Evolutionary conservation across 1,140 invertebrate genomes (phyloP).

Genomic region (Steinernema khuongi): DNA sequence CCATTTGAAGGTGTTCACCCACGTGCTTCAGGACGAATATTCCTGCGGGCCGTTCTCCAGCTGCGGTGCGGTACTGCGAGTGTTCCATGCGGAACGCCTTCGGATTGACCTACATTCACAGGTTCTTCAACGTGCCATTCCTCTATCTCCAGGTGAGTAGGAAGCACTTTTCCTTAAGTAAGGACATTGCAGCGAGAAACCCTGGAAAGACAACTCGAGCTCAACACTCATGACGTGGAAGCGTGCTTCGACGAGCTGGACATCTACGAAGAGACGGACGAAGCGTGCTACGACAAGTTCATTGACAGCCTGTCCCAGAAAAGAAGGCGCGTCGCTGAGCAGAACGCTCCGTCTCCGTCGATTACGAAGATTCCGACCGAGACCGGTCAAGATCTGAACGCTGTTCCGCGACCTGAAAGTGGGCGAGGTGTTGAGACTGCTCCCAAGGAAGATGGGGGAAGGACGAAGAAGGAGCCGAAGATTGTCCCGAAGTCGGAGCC

Average conservation of each 20-base stretch:
- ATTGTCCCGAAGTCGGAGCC: no score
- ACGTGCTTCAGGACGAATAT: slow-evolving; percentile 24
- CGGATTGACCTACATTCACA: slow-evolving; percentile 84
- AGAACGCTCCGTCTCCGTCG: background rate
- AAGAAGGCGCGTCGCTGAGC: background rate
- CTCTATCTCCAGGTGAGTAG: slow-evolving; percentile 72
- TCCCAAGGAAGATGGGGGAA: background rate
- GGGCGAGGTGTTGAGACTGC: background rate
- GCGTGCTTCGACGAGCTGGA: slow-evolving; percentile 78
- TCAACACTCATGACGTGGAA: slow-evolving; percentile 76
- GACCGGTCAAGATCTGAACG: background rate
- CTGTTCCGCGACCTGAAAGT: background rate
- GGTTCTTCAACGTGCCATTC: slow-evolving; percentile 93
- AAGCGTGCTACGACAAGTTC: slow-evolving; percentile 78
- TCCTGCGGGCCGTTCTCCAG: slow-evolving; percentile 54
- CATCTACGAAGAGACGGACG: slow-evolving; percentile 75
- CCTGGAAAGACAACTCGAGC: slow-evolving; percentile 77
- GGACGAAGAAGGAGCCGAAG: background rate
- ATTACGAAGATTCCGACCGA: background rate
- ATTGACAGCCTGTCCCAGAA: background rate
- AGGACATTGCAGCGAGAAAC: slow-evolving; percentile 67
- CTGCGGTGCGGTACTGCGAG: slow-evolving; percentile 79
- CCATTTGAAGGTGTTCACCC: slow-evolving; percentile 1
- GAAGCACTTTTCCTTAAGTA: background rate
- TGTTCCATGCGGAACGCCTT: slow-evolving; percentile 90